Percentiles rank a stretch among this genome's conserved stretches.
Conservation (phyloP, 2,113 vertebrate genomes). For the Mastomys coucha region DNA sequence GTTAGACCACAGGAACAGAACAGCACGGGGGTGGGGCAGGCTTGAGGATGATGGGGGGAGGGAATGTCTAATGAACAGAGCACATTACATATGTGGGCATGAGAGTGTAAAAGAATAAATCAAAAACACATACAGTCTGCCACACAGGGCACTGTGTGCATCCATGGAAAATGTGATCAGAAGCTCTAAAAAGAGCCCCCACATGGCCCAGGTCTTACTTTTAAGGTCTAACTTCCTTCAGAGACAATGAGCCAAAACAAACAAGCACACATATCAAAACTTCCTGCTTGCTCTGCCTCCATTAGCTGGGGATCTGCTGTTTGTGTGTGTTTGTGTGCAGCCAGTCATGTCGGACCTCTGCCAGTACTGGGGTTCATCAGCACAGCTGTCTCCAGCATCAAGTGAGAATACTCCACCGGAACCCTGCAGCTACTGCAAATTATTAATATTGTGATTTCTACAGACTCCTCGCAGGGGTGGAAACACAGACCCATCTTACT, state of each 20-base stretch:
- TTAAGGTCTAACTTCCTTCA: slow-evolving; percentile 53
- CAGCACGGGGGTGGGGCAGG: no score
- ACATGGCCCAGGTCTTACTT: not conserved
- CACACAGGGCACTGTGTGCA: not conserved
- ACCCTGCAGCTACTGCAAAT: slow-evolving; percentile 64
- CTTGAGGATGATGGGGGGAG: no score
- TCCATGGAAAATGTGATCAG: not conserved
- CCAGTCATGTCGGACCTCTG: not conserved
- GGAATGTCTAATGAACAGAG: not conserved
- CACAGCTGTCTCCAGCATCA: slow-evolving; percentile 66
- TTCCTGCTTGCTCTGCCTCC: slow-evolving; percentile 60
- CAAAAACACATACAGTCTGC: not conserved
- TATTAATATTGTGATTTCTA: slow-evolving; percentile 60
- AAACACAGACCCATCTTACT: not conserved
- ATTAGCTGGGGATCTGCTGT: slow-evolving; percentile 54
- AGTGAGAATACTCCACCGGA: slow-evolving; percentile 56
- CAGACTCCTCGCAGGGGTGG: slow-evolving; percentile 40
- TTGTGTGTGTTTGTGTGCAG: slow-evolving; percentile 1
- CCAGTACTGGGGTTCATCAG: slow-evolving; percentile 60
- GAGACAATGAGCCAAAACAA: slow-evolving; percentile 66
- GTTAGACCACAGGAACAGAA: not conserved
- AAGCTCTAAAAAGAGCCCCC: not conserved
- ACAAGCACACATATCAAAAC: slow-evolving; percentile 2
- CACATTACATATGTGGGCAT: no score
- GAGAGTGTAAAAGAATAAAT: not conserved